Conservation (phyloP, 1,140 invertebrate species). For the Euschistus heros region DNA sequence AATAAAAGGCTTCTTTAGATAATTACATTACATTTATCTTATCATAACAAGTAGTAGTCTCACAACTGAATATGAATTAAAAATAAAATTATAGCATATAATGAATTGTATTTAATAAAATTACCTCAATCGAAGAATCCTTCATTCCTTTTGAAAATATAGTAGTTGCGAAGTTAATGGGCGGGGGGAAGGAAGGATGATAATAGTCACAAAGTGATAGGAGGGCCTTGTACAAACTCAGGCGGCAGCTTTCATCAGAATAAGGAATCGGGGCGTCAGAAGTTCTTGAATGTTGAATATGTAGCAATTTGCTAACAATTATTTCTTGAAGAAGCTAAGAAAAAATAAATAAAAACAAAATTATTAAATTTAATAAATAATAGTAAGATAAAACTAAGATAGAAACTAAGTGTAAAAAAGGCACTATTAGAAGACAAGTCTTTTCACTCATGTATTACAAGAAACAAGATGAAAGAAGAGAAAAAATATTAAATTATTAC, state of each 20-base stretch:
- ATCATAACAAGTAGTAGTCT: too few species aligned
- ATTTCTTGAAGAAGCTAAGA: neutral
- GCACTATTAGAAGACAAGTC: neutral
- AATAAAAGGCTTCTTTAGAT: too few species aligned
- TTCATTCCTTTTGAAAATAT: slow-evolving; percentile 6
- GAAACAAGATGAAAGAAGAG: neutral
- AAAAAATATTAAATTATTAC: neutral
- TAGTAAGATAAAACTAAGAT: neutral
- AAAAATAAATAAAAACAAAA: neutral
- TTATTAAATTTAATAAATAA: too few species aligned
- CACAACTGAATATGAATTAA: too few species aligned
- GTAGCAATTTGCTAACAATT: neutral
- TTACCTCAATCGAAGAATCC: slow-evolving; percentile 1
- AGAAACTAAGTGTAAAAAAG: neutral
- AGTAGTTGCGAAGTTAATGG: neutral
- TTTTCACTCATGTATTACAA: neutral
- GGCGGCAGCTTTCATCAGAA: neutral
- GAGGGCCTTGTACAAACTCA: neutral
- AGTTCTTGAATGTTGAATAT: neutral
- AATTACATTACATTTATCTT: too few species aligned
- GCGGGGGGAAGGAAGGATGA: neutral
- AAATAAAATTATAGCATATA: too few species aligned
- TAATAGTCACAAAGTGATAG: neutral
- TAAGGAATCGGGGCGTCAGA: neutral
- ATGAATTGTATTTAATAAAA: neutral